Conservation (phyloP, 2,888 invertebrate species). For the Isotomurus palustris region DNA sequence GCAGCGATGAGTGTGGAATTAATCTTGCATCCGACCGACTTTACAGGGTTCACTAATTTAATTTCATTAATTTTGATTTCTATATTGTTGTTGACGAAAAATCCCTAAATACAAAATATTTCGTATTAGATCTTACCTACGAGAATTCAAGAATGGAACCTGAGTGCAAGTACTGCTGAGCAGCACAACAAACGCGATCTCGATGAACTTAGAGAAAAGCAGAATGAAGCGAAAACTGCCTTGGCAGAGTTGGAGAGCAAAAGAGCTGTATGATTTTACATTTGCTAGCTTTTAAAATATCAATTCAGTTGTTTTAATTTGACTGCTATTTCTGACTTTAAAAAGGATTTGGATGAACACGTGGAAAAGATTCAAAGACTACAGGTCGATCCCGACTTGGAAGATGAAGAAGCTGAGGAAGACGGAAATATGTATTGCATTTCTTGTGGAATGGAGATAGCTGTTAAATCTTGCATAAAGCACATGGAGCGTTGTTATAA, state of each 20-base stretch:
- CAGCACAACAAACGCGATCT: conserved; percentile 63
- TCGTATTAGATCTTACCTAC: conserved; percentile 68
- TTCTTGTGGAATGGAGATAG: conserved; percentile 93
- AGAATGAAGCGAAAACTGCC: conserved; percentile 70
- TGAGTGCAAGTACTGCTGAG: conserved; percentile 80
- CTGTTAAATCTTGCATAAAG: conserved; percentile 82
- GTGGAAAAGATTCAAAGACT: conserved; percentile 73
- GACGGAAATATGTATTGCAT: conserved; percentile 88
- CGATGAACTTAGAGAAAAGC: conserved; percentile 69
- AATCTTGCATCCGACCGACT: conserved; percentile 79
- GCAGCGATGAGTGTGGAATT: conserved; percentile 85
- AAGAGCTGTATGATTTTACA: conserved; percentile 56
- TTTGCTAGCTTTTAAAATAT: background rate
- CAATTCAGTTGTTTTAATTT: too few relatives aligned
- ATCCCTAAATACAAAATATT: conserved; percentile 1
- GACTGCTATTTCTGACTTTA: too few relatives aligned
- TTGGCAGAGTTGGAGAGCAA: conserved; percentile 74
- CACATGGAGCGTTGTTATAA: conserved; percentile 99
- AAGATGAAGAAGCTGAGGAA: conserved; percentile 59
- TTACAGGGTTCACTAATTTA: too few relatives aligned
- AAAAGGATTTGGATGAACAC: conserved; percentile 68
- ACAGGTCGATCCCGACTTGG: conserved; percentile 58
- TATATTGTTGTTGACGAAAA: background rate
- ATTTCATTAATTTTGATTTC: background rate
- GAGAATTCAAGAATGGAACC: conserved; percentile 88